phyloP scores from a whole-genome alignment of 1,140 invertebrate genomes.

The Temnothorax longispinosus region DNA sequence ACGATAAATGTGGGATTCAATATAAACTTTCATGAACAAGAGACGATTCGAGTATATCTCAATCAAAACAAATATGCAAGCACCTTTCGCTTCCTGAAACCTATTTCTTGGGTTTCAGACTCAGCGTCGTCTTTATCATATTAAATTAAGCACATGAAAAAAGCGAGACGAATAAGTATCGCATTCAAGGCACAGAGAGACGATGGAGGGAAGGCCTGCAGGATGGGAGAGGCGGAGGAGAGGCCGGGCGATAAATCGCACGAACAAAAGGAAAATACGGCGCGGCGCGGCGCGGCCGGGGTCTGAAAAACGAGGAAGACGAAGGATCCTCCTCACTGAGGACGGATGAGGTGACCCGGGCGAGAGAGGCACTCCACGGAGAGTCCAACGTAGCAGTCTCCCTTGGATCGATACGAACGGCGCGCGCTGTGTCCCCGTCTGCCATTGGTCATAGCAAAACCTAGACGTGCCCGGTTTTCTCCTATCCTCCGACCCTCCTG shows the following conservation, averaged over 20 bases:
- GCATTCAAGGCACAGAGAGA: constrained; percentile 18
- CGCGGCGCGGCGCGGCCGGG: constrained; percentile 14
- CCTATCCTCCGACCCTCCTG: constrained; percentile 69
- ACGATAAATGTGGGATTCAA: not conserved
- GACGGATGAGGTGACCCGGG: constrained; percentile 83
- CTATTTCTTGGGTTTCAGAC: not conserved
- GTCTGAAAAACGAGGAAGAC: constrained; percentile 73
- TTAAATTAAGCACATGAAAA: constrained; percentile 22
- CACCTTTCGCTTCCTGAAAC: not conserved
- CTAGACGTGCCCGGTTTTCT: constrained; percentile 79
- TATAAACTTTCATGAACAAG: not conserved
- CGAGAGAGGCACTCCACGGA: constrained; percentile 80
- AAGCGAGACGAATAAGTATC: constrained; percentile 3
- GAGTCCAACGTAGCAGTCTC: constrained; percentile 77
- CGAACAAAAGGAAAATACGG: constrained; percentile 59
- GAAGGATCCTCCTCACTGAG: constrained; percentile 78
- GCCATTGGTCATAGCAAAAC: constrained; percentile 85
- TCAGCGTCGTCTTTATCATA: not conserved
- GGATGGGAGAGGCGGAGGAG: not conserved
- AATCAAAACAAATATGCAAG: not conserved
- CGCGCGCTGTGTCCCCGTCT: constrained; percentile 83
- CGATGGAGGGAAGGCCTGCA: constrained; percentile 38
- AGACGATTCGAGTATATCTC: not conserved
- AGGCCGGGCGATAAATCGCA: constrained; percentile 55
- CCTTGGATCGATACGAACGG: constrained; percentile 84